Evolutionary conservation across 2,797 vertebrate genomes (phyloP).

Genomic region (Danio jaintianensis): DNA sequence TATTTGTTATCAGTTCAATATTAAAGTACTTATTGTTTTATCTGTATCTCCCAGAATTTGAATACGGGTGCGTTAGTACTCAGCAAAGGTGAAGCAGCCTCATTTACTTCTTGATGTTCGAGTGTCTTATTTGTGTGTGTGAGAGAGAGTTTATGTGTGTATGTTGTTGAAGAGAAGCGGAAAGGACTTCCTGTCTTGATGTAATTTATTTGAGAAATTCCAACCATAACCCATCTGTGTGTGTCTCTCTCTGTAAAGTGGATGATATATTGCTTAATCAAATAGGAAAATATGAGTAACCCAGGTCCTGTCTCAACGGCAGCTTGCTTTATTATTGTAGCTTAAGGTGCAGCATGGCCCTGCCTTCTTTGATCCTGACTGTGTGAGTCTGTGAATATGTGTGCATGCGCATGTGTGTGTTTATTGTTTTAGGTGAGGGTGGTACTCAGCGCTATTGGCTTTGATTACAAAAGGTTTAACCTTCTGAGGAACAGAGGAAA

Average conservation of each 20-base stretch:
- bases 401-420: constrained; percentile 54
- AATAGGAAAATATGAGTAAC: constrained; percentile 83
- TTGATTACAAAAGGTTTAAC: constrained; percentile 59
- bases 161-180: constrained; percentile 26
- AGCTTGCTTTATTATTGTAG: constrained; percentile 81
- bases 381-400: constrained; percentile 62
- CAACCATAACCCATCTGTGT: constrained; percentile 34
- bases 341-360: constrained; percentile 79
- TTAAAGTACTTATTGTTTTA: background rate
- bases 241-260: constrained; percentile 52
- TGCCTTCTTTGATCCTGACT: constrained; percentile 80
- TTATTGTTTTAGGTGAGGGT: constrained; percentile 64
- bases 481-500: constrained; percentile 58
- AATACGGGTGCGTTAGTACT: background rate
- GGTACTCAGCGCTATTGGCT: constrained; percentile 55
- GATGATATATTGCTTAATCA: constrained; percentile 86
- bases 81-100: background rate
- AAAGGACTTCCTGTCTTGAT: constrained; percentile 25
- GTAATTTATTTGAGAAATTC: constrained; percentile 39
- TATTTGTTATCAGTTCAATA: no score
- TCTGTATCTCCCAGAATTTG: background rate
- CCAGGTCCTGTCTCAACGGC: constrained; percentile 77
- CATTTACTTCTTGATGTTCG: background rate
- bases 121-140: constrained; percentile 23
- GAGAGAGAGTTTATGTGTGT: background rate